Conservation (phyloP, 2,888 invertebrate species). For the Ptilodon capucinus region DNA sequence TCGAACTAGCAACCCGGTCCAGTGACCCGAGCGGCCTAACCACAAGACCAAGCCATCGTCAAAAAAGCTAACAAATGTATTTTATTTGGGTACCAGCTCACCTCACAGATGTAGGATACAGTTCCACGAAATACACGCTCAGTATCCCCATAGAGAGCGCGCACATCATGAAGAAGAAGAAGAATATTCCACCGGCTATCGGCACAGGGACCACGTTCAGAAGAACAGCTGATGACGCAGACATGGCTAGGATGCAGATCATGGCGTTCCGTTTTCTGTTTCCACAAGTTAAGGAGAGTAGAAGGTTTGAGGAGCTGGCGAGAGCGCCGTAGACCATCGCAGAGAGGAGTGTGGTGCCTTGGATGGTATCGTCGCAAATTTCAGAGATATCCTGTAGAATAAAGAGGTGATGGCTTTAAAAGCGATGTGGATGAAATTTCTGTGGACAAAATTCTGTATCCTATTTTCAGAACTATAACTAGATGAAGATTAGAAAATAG, state of each 20-base stretch:
- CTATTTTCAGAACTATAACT: too few relatives aligned
- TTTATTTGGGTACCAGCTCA: constrained; percentile 30
- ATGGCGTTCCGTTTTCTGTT: constrained; percentile 67
- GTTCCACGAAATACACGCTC: constrained; percentile 75
- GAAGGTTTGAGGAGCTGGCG: constrained; percentile 63
- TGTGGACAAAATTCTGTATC: too few relatives aligned
- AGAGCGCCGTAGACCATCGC: constrained; percentile 73
- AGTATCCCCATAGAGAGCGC: constrained; percentile 74
- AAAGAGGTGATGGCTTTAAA: not conserved
- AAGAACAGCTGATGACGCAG: constrained; percentile 57
- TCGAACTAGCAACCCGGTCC: too few relatives aligned
- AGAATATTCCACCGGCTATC: constrained; percentile 70
- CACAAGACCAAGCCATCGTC: too few relatives aligned
- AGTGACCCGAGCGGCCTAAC: too few relatives aligned
- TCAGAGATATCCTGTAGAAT: constrained; percentile 45
- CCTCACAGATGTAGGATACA: constrained; percentile 76
- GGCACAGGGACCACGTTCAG: constrained; percentile 63
- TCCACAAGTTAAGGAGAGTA: constrained; percentile 70
- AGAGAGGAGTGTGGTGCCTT: constrained; percentile 69
- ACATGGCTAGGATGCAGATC: constrained; percentile 58
- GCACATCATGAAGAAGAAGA: constrained; percentile 71
- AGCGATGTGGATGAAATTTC: too few relatives aligned
- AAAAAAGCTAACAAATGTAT: too few relatives aligned
- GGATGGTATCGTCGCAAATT: constrained; percentile 70
- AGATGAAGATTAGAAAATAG: too few relatives aligned